Base-by-base conservation (phyloP, 1,140 invertebrate genomes). In the Stegodyphus mimosarum region DNA sequence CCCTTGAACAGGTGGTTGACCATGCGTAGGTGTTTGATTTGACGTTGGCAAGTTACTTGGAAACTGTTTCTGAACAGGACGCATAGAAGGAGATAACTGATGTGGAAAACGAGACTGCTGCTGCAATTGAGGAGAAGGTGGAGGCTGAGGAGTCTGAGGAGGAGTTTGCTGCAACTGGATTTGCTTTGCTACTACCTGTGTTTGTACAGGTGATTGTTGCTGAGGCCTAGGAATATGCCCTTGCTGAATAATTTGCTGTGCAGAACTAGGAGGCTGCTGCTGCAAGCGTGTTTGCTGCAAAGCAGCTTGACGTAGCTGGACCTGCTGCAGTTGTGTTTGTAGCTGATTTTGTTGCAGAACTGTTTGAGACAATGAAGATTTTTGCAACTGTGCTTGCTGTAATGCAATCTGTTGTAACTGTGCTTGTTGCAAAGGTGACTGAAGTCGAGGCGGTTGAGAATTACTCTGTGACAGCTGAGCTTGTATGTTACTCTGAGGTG, bases 81-180 rank as follows among this genome's bases (percentile, higher is more conserved):
- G 67, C 33, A 86, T 5, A 33, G 67, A 18, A 53, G 81, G 66
- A 53, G 81, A 49, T 9, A 84, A 13, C n/a, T 84, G 81, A 51
- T 87, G 79, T 9, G 55, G 51, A 63, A 74, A 85, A 60, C 95
- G 77, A 95, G 71, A 79, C 71, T 88, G 88, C 17, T 88, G 88
- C n/a, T 87, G 88, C 55, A 79, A 52, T 74, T 87, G 77, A 18
- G 69, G 80, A 11, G 78, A 48, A 6, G 63, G 69, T 11, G 49
- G 78, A 10, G 18, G 9, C 53, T 53, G n/a, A 17, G 11, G 73
- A 33, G 63, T 48, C 33, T 76, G 74, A 53, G 79, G 18, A 66
- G 79, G 52, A 2, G 53, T 63, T 33, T 83, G 81, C 55, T 74
- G 81, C 60, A 81, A 73, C 7, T 81, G 79, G 51, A 81, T 81